phyloP scores from a whole-genome alignment of 2,113 vertebrate species.

The Plectropomus leopardus region DNA sequence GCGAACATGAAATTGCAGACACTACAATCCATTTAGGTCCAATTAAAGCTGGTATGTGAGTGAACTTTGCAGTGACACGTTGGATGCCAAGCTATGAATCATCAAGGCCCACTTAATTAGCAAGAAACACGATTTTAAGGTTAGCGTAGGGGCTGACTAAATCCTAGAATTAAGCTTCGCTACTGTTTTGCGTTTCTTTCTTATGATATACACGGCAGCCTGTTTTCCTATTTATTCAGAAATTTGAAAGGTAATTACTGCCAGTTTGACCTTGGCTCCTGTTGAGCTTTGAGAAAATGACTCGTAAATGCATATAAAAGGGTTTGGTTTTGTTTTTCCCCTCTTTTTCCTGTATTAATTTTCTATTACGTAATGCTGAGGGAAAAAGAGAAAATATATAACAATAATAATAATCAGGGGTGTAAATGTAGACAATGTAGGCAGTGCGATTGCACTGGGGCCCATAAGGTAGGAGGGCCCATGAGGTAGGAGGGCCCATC shows the following conservation, averaged over 20 bases:
- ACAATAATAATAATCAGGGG: not conserved
- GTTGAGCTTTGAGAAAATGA: constrained; percentile 34
- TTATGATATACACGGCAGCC: constrained; percentile 15
- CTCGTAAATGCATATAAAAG: constrained; percentile 37
- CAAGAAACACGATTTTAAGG: constrained; percentile 61
- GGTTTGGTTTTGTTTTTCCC: not conserved
- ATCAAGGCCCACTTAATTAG: constrained; percentile 78
- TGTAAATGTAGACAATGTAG: too few relatives aligned
- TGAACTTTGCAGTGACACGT: constrained; percentile 70
- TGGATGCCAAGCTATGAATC: constrained; percentile 65
- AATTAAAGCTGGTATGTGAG: constrained; percentile 76
- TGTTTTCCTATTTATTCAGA: constrained; percentile 62
- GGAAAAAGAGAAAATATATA: too few relatives aligned
- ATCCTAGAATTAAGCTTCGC: constrained; percentile 33
- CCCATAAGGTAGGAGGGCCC: too few relatives aligned
- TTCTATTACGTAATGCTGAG: not conserved
- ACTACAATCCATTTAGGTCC: constrained; percentile 63
- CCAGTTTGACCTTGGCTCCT: constrained; percentile 58
- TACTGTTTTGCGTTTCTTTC: constrained; percentile 32
- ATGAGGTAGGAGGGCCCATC: too few relatives aligned
- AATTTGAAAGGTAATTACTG: constrained; percentile 64
- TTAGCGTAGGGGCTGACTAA: constrained; percentile 46
- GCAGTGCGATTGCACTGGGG: too few relatives aligned
- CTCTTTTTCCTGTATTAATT: not conserved
- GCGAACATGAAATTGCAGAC: constrained; percentile 55